phyloP scores from a whole-genome alignment of 2,888 invertebrate genomes.

The Ichneumoninae sp. region DNA sequence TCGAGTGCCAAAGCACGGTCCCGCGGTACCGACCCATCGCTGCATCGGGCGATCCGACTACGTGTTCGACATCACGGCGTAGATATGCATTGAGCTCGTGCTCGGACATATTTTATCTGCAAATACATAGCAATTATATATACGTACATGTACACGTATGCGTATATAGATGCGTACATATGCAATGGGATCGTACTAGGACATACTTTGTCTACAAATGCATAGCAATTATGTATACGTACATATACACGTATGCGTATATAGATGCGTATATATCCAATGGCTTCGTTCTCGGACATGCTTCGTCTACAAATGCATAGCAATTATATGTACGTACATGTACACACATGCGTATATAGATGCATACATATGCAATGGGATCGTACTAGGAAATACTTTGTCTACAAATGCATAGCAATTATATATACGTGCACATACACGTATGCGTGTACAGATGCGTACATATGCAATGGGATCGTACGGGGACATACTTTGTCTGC shows the following conservation, averaged over 20 bases:
- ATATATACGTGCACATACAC: not conserved
- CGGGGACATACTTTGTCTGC: not conserved
- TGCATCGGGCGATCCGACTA: conserved; percentile 5
- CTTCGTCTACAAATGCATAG: not conserved
- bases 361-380: not conserved
- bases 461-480: conserved; percentile 9
- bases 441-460: not conserved
- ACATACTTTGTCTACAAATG: not conserved
- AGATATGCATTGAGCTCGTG: conserved; percentile 11
- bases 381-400: not conserved
- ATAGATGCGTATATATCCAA: not conserved
- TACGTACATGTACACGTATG: not conserved
- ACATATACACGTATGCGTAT: not conserved
- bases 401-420: not conserved
- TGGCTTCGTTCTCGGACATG: not conserved
- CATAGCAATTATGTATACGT: not conserved
- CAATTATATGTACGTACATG: not conserved
- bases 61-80: not conserved
- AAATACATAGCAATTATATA: not conserved
- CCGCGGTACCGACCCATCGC: not conserved
- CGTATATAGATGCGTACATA: not conserved
- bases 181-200: not conserved
- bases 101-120: not conserved
- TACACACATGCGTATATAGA: not conserved
- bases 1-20: not conserved